Evolutionary conservation across 2,888 invertebrate species (phyloP), one percentile per base, ranked within the genome.

Genomic region (Plusia festucae): DNA sequence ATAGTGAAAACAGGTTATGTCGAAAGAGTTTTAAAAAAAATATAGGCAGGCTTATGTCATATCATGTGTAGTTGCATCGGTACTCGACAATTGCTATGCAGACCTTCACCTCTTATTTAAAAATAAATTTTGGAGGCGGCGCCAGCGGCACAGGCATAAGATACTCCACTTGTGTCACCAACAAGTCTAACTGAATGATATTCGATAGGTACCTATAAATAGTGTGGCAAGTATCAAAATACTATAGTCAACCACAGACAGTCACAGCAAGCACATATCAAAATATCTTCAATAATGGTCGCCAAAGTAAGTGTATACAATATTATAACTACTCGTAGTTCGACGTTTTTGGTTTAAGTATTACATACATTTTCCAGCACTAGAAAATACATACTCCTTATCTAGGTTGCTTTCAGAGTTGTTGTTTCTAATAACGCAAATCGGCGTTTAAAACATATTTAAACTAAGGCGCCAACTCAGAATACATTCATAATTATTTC

Each of bases 241-340:
- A 76, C 77, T 85, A 91, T 87, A 93, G 89, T 93, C 85, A 74
- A 83, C 69, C 71, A 73, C 78, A 76, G 84, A 88, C 84, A 85
- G 78, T 73, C 85, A 81, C 79, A 88, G 76, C 76, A 88, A 58
- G 78, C 85, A 93, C 89, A 91, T 32, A 32, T 34, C 55, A 18
- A 57, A 71, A 20, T 20, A 27, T 34, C 32, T 1, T 3, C 9
- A 63, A 73, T 46, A 72, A 93, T 93, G 93, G 91, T 89, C 82
- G 90, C 92, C 83, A 92, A 93, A 90, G 93, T 89, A 75, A 77
- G 83, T 68, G 32, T n/a, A n/a, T n/a, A n/a, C n/a, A n/a, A n/a
- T n/a, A n/a, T n/a, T n/a, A n/a, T n/a, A n/a, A n/a, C n/a, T n/a
- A n/a, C n/a, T n/a, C n/a, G n/a, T n/a, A n/a, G n/a, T n/a, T n/a